phyloP scores from a whole-genome alignment of 30 jellyfish, hydroid and myxozoan genomes.

The Turritopsis rubra region DNA sequence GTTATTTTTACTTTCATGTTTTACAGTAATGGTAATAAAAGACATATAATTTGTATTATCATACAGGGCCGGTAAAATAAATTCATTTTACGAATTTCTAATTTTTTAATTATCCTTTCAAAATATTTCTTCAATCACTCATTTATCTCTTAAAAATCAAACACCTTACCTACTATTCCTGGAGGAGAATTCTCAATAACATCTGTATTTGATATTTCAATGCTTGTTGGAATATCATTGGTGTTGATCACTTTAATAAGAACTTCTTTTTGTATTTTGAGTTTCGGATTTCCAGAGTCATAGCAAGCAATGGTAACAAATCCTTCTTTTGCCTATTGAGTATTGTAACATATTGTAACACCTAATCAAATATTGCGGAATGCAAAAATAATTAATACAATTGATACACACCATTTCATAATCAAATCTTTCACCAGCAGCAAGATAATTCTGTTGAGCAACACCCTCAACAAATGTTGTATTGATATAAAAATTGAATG shows the following conservation, averaged over 20 bases:
- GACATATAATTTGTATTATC: too few relatives aligned
- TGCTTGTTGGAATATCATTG: slow-evolving; percentile 69
- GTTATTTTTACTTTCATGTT: too few relatives aligned
- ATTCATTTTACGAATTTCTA: too few relatives aligned
- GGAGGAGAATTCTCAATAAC: slow-evolving; percentile 58
- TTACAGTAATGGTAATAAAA: too few relatives aligned
- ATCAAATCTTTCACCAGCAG: slow-evolving; percentile 28
- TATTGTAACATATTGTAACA: not conserved
- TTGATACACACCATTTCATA: slow-evolving; percentile 54
- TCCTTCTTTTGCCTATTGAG: slow-evolving; percentile 14
- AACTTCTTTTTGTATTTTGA: slow-evolving; percentile 9
- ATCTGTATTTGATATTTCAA: slow-evolving; percentile 24
- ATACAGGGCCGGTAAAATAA: too few relatives aligned
- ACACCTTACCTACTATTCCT: slow-evolving; percentile 30
- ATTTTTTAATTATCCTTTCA: too few relatives aligned
- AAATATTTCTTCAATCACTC: too few relatives aligned
- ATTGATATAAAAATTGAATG: slow-evolving; percentile 25
- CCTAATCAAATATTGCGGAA: too few relatives aligned
- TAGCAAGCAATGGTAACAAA: slow-evolving; percentile 35
- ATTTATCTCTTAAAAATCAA: not conserved
- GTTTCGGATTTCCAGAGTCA: slow-evolving; percentile 57
- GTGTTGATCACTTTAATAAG: slow-evolving; percentile 41
- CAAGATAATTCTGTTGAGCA: slow-evolving; percentile 25
- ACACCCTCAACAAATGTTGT: slow-evolving; percentile 33
- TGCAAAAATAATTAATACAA: not conserved